Evolutionary conservation across 2,797 vertebrate species (phyloP).

Genomic region (Cirrhinus mrigala): DNA sequence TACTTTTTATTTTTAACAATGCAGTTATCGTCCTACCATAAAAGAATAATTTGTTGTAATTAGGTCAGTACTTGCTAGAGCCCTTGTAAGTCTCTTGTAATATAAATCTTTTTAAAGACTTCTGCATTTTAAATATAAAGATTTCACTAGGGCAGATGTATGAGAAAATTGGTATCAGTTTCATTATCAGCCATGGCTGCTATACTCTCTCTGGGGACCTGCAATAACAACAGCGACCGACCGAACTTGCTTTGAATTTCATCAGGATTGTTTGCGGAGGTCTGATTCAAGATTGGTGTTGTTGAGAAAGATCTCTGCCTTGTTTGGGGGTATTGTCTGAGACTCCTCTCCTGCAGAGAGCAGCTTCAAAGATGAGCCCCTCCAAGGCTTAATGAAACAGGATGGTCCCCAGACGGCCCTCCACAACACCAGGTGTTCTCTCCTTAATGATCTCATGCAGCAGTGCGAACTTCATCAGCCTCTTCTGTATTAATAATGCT

Average conservation of each 20-base stretch:
- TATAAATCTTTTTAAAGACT: slow-evolving; percentile 1
- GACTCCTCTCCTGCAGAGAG: slow-evolving; percentile 56
- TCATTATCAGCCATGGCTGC: slow-evolving; percentile 43
- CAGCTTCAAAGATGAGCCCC: slow-evolving; percentile 62
- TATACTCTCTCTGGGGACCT: slow-evolving; percentile 47
- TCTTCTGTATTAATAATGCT: slow-evolving; percentile 49
- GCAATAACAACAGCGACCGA: neutral
- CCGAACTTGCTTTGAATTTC: slow-evolving; percentile 15
- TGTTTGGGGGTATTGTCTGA: slow-evolving; percentile 33
- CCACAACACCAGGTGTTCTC: slow-evolving; percentile 56
- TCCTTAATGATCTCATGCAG: slow-evolving; percentile 52
- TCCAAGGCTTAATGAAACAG: slow-evolving; percentile 64
- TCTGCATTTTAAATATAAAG: slow-evolving; percentile 53
- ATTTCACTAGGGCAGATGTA: slow-evolving; percentile 59
- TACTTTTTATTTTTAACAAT: neutral
- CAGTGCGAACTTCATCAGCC: slow-evolving; percentile 46
- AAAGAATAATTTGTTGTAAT: slow-evolving; percentile 14
- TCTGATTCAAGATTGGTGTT: slow-evolving; percentile 44
- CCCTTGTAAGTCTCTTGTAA: neutral
- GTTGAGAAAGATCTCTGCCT: slow-evolving; percentile 59
- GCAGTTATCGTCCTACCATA: neutral
- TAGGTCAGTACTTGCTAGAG: slow-evolving; percentile 46
- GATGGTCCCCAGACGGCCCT: slow-evolving; percentile 52
- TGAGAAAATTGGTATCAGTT: slow-evolving; percentile 49
- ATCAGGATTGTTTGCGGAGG: slow-evolving; percentile 18